Percentiles rank a stretch among this genome's conserved stretches.
Evolutionary conservation across 2,113 vertebrate species (phyloP).

Genomic region (Okapia johnstoni): DNA sequence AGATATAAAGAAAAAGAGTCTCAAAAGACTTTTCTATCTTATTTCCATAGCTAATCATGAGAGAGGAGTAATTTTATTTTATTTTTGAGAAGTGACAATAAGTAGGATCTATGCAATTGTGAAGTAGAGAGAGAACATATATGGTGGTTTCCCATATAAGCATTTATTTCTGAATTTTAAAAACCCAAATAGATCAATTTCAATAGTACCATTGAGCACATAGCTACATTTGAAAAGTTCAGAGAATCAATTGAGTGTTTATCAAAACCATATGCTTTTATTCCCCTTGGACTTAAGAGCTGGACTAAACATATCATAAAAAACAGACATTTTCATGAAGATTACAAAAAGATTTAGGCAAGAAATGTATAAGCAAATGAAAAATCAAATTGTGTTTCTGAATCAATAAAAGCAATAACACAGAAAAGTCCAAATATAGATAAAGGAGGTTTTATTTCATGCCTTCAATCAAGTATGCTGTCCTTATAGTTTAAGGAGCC

Average conservation of each 20-base stretch:
- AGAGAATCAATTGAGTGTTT: neutral
- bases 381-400: neutral
- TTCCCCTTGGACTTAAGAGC: neutral
- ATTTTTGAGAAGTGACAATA: neutral
- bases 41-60: neutral
- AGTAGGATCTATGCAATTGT: neutral
- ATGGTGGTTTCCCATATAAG: neutral
- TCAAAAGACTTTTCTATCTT: neutral
- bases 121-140: neutral
- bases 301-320: neutral
- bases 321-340: neutral
- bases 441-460: constrained; percentile 2
- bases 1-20: neutral
- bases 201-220: neutral
- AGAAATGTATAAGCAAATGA: neutral
- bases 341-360: neutral
- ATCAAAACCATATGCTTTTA: neutral
- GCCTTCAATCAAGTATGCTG: neutral
- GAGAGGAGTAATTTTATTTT: constrained; percentile 10
- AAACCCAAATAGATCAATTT: neutral
- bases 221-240: neutral
- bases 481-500: neutral
- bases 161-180: neutral
- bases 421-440: neutral
- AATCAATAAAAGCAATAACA: constrained; percentile 18